Percentiles rank a stretch among this genome's conserved stretches.
phyloP scores from a whole-genome alignment of 2,797 vertebrate species.

The Sternotherus odoratus region DNA sequence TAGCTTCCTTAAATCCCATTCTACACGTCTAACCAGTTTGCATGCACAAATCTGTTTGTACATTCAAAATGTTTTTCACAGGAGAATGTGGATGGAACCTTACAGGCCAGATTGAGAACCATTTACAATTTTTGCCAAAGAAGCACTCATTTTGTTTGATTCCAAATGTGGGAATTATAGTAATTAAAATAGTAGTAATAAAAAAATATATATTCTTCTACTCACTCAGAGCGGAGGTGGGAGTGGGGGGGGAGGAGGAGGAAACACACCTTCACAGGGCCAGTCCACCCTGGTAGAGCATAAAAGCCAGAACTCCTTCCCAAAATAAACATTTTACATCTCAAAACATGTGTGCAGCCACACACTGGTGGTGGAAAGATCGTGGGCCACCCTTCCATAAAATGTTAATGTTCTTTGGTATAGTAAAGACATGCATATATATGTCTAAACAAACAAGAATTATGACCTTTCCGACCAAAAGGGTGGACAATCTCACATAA shows the following conservation, averaged over 20 bases:
- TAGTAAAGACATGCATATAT: not conserved
- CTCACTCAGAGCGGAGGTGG: not conserved
- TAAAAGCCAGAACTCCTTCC: not conserved
- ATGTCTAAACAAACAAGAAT: not conserved
- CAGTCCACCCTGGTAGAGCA: rapidly evolving
- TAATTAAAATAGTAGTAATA: not conserved
- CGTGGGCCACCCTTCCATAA: not conserved
- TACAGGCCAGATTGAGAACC: not conserved
- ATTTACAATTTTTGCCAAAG: not conserved
- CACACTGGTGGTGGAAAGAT: not conserved
- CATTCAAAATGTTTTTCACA: not conserved
- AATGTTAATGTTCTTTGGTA: not conserved
- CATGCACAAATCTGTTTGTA: not conserved
- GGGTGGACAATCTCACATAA: not conserved
- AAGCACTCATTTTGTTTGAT: not conserved
- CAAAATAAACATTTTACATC: not conserved
- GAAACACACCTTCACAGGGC: not conserved
- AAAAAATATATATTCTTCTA: not conserved
- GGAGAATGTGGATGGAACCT: not conserved
- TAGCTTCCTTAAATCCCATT: not conserved
- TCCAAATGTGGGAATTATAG: not conserved
- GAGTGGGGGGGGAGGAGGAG: not conserved
- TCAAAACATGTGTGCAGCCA: not conserved
- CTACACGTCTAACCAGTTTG: not conserved
- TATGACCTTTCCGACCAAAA: not conserved